Evolutionary conservation across 2,797 vertebrate genomes (phyloP).

Genomic region (Salarias fasciatus): DNA sequence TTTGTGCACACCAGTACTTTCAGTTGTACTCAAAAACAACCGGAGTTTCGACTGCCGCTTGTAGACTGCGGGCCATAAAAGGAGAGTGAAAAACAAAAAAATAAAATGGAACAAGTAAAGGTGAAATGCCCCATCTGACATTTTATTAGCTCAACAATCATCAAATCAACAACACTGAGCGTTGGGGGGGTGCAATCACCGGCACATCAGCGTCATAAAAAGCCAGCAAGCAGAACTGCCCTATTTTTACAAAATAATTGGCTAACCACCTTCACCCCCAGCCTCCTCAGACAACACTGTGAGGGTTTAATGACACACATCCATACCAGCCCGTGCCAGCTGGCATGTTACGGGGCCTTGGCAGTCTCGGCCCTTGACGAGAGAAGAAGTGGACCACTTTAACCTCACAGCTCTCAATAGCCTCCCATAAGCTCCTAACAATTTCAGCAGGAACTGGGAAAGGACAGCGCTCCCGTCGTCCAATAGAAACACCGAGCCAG

Average conservation of each 20-base stretch:
- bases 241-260: constrained; percentile 82
- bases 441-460: constrained; percentile 70
- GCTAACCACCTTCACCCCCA: constrained; percentile 73
- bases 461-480: constrained; percentile 61
- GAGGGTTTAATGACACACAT: constrained; percentile 85
- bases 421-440: constrained; percentile 68
- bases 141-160: constrained; percentile 75
- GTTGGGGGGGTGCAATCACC: constrained; percentile 63
- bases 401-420: constrained; percentile 74
- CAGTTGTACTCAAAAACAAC: constrained; percentile 2
- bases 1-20: background rate
- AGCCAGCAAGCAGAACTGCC: constrained; percentile 73
- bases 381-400: constrained; percentile 76
- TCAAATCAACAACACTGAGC: constrained; percentile 70
- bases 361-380: constrained; percentile 56
- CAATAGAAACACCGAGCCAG: constrained; percentile 76
- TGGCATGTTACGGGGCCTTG: constrained; percentile 66
- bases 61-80: constrained; percentile 46
- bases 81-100: constrained; percentile 40
- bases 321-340: constrained; percentile 71
- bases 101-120: constrained; percentile 61
- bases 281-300: constrained; percentile 78
- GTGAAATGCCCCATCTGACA: constrained; percentile 66
- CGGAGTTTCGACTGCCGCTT: constrained; percentile 40
- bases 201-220: constrained; percentile 79